Conservation (phyloP, 1,140 invertebrate species). For the Ips nitidus region DNA sequence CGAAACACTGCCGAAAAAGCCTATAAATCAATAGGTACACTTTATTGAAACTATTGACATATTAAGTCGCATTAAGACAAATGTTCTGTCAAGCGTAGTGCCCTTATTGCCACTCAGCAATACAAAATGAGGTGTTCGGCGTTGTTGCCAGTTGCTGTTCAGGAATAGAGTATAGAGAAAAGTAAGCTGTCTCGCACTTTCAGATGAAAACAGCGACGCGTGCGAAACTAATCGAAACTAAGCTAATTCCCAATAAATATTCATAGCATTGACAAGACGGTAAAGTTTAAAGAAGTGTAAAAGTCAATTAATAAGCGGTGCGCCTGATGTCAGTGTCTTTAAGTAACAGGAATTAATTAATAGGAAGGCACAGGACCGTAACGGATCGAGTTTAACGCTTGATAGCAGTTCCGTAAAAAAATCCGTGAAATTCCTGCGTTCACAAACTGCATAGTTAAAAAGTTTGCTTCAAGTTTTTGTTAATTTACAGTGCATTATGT, state of each 20-base stretch:
- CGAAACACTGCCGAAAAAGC: slow-evolving; percentile 18
- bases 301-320: slow-evolving; percentile 38
- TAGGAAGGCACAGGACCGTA: slow-evolving; percentile 26
- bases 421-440: slow-evolving; percentile 1
- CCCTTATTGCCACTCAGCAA: slow-evolving; percentile 33
- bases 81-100: slow-evolving; percentile 36
- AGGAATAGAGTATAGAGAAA: too few relatives aligned
- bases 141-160: slow-evolving; percentile 11
- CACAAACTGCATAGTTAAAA: neutral
- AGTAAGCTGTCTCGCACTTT: neutral
- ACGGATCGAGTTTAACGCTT: slow-evolving; percentile 18
- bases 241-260: slow-evolving; percentile 37
- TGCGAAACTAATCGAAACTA: neutral
- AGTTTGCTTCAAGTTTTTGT: neutral
- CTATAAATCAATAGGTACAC: slow-evolving; percentile 38
- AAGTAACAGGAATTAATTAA: slow-evolving; percentile 37
- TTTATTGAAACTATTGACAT: slow-evolving; percentile 41
- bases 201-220: too few relatives aligned
- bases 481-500: too few relatives aligned
- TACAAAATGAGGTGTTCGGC: slow-evolving; percentile 30
- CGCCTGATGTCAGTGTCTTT: slow-evolving; percentile 31
- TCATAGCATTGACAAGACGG: slow-evolving; percentile 29
- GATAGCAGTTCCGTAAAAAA: neutral
- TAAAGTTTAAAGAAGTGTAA: slow-evolving; percentile 37
- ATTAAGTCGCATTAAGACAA: slow-evolving; percentile 40